Evolutionary conservation across 2,797 vertebrate species (phyloP).

Genomic region (Sylvilagus floridanus): DNA sequence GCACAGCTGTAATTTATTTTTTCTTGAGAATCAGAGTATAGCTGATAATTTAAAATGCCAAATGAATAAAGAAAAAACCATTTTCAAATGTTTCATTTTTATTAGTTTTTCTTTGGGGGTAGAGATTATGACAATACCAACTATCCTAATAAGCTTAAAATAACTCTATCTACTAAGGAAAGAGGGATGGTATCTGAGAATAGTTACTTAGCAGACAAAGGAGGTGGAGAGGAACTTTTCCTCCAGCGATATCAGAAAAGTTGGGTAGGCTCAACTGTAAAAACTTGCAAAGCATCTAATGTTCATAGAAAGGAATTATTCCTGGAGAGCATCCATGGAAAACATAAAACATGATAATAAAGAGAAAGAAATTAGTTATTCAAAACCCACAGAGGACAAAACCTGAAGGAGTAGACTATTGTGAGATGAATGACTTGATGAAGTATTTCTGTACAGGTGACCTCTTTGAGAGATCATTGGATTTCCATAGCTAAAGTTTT

Average conservation of each 20-base stretch:
- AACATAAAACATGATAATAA: background rate
- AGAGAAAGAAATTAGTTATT: background rate
- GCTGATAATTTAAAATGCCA: conserved; percentile 50
- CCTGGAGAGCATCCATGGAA: background rate
- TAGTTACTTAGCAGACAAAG: conserved; percentile 13
- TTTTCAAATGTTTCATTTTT: conserved; percentile 49
- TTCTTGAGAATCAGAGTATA: background rate
- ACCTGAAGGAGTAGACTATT: background rate
- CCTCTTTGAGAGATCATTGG: background rate
- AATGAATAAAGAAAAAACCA: conserved; percentile 50
- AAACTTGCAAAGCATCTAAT: background rate
- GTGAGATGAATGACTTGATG: background rate
- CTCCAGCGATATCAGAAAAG: background rate
- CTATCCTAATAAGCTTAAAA: conserved; percentile 41
- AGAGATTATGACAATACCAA: background rate
- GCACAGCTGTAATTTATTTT: background rate
- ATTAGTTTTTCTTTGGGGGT: conserved; percentile 24
- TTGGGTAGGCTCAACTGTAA: background rate
- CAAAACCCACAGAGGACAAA: background rate
- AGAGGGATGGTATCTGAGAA: background rate
- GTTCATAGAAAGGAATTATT: background rate
- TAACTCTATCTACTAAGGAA: background rate
- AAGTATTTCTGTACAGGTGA: background rate
- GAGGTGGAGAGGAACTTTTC: background rate
- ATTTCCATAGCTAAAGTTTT: background rate